Percentiles rank a stretch among this genome's conserved stretches.
Evolutionary conservation across 2,113 vertebrate genomes (phyloP).

Genomic region (Mesitornis unicolor): DNA sequence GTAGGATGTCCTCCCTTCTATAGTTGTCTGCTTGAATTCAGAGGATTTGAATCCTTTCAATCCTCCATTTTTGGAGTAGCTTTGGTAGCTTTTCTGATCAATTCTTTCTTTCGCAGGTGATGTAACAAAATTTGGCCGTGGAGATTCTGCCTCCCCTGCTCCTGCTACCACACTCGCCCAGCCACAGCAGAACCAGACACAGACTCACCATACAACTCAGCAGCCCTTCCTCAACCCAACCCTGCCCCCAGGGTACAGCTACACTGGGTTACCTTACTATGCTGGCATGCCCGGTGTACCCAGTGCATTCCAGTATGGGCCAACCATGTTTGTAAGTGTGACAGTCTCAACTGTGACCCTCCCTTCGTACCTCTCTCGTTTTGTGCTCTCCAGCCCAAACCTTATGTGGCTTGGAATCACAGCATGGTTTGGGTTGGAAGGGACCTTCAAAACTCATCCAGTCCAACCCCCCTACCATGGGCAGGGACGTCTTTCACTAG

Average conservation of each 20-base stretch:
- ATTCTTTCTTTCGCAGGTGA: constrained; percentile 78
- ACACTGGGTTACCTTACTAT: constrained; percentile 94
- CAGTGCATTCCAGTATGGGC: constrained; percentile 93
- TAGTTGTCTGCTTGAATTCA: not conserved
- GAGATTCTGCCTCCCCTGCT: constrained; percentile 91
- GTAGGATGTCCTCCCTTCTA: not conserved
- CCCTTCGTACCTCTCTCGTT: accelerated
- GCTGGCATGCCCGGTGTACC: constrained; percentile 87
- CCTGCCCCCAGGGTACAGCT: constrained; percentile 93
- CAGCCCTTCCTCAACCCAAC: constrained; percentile 91
- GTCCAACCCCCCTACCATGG: not conserved
- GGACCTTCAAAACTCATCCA: not conserved
- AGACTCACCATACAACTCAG: constrained; percentile 86
- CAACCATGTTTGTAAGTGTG: constrained; percentile 89
- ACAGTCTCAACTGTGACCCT: not conserved
- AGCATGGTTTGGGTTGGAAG: not conserved
- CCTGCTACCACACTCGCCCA: constrained; percentile 86
- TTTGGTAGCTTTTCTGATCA: not conserved
- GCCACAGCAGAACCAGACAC: constrained; percentile 83
- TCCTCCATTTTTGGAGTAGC: not conserved
- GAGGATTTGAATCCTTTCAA: not conserved
- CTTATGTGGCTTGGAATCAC: too few relatives aligned
- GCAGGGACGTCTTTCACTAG: not conserved
- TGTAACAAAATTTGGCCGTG: constrained; percentile 91
- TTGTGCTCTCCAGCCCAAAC: not conserved